Percentiles rank a stretch among this genome's conserved stretches.
Evolutionary conservation across 1,140 invertebrate species (phyloP).

Genomic region (Bombyx mori): DNA sequence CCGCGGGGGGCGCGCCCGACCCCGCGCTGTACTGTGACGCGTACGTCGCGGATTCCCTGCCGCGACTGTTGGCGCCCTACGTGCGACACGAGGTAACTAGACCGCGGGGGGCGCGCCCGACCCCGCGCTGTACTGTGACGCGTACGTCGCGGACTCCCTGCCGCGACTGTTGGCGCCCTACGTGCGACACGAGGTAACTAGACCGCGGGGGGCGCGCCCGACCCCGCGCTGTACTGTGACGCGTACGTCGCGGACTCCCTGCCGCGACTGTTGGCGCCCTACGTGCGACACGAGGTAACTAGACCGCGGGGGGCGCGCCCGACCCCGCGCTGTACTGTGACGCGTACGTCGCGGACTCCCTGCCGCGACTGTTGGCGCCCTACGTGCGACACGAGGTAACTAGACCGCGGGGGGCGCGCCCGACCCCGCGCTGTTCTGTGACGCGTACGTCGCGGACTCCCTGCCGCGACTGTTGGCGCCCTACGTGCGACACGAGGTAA

Average conservation of each 20-base stretch:
- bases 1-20: constrained; percentile 77
- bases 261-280: constrained; percentile 82
- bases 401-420: constrained; percentile 73
- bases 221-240: constrained; percentile 85
- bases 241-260: constrained; percentile 89
- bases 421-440: constrained; percentile 85
- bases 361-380: constrained; percentile 90
- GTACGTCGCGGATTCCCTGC: constrained; percentile 93
- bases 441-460: constrained; percentile 94
- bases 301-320: constrained; percentile 79
- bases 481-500: constrained; percentile 80
- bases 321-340: constrained; percentile 88
- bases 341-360: constrained; percentile 92
- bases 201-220: constrained; percentile 60
- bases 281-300: constrained; percentile 80
- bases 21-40: constrained; percentile 89
- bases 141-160: constrained; percentile 88
- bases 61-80: constrained; percentile 88
- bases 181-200: constrained; percentile 79
- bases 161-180: constrained; percentile 82
- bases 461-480: constrained; percentile 91
- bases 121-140: constrained; percentile 85
- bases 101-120: constrained; percentile 73
- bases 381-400: constrained; percentile 80
- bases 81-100: constrained; percentile 77